Evolutionary conservation across 2,888 invertebrate species (phyloP), one percentile per base, ranked within the genome.

Genomic region (Zelleria hepariella): DNA sequence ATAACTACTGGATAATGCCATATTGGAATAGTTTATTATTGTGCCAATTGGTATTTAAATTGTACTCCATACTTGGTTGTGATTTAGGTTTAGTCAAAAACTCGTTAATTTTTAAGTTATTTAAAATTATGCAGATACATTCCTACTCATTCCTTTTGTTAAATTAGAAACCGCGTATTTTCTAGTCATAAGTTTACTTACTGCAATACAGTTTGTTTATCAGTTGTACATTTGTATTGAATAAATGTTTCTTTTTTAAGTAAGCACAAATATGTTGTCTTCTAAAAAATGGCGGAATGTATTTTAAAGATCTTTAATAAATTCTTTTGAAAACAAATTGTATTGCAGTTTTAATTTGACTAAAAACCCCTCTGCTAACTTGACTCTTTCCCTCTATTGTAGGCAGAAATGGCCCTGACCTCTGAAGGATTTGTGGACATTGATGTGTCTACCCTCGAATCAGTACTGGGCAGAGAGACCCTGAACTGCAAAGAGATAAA

Each of bases 361-460:
- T 75, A 24, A 60, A 62, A 66, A 73, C 74, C 72, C 73, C 67
- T 67, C 63, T 62, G 47, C 52, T 48, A 55, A 60, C 47, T 57
- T 32, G n/a, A 42, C 15, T 42, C 32, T 42, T 42, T 42, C 32
- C 32, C 15, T 42, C 32, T 59, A 60, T 89, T 86, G 63, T 84
- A 96, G 95, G 98, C 98, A 75, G 97, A 98, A 90, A 96, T 98
- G 94, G 98, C 98, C 61, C 91, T 98, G 69, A 94, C 94, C 67
- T 97, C 98, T 0, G 98, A 98, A 74, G 98, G 98, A 67, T 98
- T 98, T 89, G 94, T 96, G 66, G 98, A 98, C 79, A 97, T 98
- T 74, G 98, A 98, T 84, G 93, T 95, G 71, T 94, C 96, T 67
- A 98, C 98, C 25, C 91, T 98, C 69, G 95, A 96, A 80, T 96